Evolutionary conservation across 1,140 invertebrate genomes (phyloP).

Genomic region (Trichomalopsis sarcophagae): DNA sequence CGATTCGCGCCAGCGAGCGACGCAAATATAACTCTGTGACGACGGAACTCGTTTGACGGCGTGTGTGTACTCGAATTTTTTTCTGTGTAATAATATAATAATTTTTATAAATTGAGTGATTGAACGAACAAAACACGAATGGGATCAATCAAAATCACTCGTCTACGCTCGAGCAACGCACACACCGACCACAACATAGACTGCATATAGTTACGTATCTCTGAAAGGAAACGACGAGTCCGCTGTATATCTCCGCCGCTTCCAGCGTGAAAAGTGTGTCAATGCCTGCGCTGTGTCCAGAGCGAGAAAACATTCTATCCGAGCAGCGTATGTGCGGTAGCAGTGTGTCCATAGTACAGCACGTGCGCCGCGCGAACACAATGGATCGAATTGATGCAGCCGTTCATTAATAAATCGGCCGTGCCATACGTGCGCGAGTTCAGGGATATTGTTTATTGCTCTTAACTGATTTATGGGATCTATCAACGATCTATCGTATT

Average conservation of each 20-base stretch:
- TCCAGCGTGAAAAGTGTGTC: slow-evolving; percentile 32
- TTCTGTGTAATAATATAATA: too few species aligned
- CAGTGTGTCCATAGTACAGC: too few species aligned
- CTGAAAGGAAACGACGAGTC: not conserved
- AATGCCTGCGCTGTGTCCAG: slow-evolving; percentile 4
- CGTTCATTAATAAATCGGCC: not conserved
- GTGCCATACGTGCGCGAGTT: too few species aligned
- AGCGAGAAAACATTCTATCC: not conserved
- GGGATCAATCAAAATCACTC: not conserved
- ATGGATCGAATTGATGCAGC: not conserved
- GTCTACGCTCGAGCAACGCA: too few species aligned
- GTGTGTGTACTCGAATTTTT: not conserved
- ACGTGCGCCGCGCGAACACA: not conserved
- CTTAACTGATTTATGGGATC: too few species aligned
- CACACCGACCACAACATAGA: too few species aligned
- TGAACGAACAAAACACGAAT: not conserved
- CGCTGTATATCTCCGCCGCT: not conserved
- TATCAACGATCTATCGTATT: too few species aligned
- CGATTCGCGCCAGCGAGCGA: not conserved
- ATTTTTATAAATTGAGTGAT: too few species aligned
- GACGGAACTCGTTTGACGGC: not conserved
- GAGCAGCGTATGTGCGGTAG: too few species aligned
- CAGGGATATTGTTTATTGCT: too few species aligned
- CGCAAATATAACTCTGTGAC: slow-evolving; percentile 24
- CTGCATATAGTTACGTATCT: not conserved